Evolutionary conservation across 2,888 invertebrate genomes (phyloP).

Genomic region (Himalopsyche japonica): DNA sequence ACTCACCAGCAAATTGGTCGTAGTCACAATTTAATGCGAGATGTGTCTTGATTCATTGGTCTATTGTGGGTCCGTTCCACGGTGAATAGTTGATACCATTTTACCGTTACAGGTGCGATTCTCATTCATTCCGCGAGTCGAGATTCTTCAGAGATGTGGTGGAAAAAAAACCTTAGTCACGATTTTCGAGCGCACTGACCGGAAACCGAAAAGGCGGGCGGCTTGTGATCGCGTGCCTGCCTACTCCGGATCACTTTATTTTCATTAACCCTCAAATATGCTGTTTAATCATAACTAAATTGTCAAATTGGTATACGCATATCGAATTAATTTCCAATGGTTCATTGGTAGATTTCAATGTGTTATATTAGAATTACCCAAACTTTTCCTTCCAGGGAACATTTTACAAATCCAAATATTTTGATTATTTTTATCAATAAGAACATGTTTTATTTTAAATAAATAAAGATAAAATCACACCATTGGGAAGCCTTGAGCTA

Average conservation of each 20-base stretch:
- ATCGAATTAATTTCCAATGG: no score
- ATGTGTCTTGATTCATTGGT: background rate
- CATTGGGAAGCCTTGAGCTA: no score
- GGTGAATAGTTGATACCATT: background rate
- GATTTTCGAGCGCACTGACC: slow-evolving; percentile 30
- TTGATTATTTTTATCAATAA: no score
- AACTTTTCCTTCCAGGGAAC: no score
- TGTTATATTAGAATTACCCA: no score
- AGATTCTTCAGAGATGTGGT: background rate
- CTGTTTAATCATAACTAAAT: background rate
- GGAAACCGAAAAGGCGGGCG: slow-evolving; percentile 11
- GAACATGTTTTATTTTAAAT: no score
- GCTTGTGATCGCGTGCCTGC: slow-evolving; percentile 26
- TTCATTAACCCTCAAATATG: slow-evolving; percentile 7
- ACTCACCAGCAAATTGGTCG: background rate
- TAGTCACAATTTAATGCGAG: background rate
- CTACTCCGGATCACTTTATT: slow-evolving; percentile 8
- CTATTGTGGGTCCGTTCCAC: background rate
- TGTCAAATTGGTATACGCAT: no score
- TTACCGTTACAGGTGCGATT: slow-evolving; percentile 33
- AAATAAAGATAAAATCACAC: no score
- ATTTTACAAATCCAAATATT: no score
- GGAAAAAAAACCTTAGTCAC: slow-evolving; percentile 25
- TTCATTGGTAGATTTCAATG: no score
- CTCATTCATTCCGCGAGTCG: slow-evolving; percentile 14